phyloP scores from a whole-genome alignment of 2,113 vertebrate species.

The Lepus timidus region DNA sequence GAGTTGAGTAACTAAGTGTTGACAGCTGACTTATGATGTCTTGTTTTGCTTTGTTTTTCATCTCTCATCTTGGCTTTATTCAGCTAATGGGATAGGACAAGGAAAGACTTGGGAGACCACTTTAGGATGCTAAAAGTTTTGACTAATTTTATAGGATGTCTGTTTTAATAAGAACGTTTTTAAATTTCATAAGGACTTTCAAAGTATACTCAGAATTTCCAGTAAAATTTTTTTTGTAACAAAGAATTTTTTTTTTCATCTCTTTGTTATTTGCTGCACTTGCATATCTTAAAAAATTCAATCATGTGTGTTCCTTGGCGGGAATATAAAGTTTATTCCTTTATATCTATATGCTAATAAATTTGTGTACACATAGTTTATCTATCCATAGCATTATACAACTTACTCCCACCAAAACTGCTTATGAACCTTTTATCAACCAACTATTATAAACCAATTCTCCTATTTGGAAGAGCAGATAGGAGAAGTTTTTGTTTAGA shows the following conservation, averaged over 20 bases:
- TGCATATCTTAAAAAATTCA: slow-evolving; percentile 27
- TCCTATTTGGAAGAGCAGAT: neutral
- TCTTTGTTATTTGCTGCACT: neutral
- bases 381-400: neutral
- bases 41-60: neutral
- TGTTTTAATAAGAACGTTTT: neutral
- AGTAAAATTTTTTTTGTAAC: neutral
- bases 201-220: slow-evolving; percentile 13
- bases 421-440: neutral
- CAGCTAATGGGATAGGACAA: too few relatives aligned
- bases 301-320: neutral
- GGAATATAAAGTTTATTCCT: slow-evolving; percentile 1
- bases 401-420: neutral
- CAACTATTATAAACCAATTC: neutral
- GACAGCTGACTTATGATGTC: neutral
- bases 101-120: too few relatives aligned
- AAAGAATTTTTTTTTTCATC: too few relatives aligned
- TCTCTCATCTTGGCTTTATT: too few relatives aligned
- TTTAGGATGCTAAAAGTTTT: too few relatives aligned
- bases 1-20: neutral
- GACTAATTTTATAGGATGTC: too few relatives aligned
- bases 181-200: neutral
- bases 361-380: neutral
- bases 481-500: neutral
- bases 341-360: neutral